Evolutionary conservation across 2,113 vertebrate species (phyloP).

Genomic region (Lamprotornis superbus): DNA sequence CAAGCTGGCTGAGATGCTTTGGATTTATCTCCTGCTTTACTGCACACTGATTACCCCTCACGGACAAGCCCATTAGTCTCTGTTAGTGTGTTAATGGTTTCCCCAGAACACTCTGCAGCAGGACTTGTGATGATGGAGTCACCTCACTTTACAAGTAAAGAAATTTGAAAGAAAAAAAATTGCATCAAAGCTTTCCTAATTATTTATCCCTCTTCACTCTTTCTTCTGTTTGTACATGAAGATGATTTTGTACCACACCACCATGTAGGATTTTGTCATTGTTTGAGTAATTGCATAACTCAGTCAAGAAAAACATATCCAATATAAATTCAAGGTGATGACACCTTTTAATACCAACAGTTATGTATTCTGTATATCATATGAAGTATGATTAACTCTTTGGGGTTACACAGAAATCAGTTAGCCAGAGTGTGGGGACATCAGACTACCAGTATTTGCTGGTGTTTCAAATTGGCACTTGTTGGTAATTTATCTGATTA

Average conservation of each 20-base stretch:
- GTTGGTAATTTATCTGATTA: neutral
- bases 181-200: neutral
- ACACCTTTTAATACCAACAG: neutral
- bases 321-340: neutral
- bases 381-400: neutral
- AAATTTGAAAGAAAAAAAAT: neutral
- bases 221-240: neutral
- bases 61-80: neutral
- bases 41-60: neutral
- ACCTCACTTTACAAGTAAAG: neutral
- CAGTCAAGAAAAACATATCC: neutral
- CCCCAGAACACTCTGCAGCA: neutral
- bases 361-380: neutral
- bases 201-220: neutral
- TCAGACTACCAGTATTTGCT: neutral
- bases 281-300: neutral
- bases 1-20: neutral
- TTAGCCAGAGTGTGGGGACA: neutral
- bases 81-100: neutral
- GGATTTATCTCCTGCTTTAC: constrained; percentile 1
- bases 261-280: neutral
- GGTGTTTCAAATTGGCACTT: neutral
- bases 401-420: neutral
- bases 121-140: neutral
- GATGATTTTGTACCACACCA: neutral